Base-by-base conservation (phyloP, 1,140 invertebrate genomes). In the Cotesia chilonis region DNA sequence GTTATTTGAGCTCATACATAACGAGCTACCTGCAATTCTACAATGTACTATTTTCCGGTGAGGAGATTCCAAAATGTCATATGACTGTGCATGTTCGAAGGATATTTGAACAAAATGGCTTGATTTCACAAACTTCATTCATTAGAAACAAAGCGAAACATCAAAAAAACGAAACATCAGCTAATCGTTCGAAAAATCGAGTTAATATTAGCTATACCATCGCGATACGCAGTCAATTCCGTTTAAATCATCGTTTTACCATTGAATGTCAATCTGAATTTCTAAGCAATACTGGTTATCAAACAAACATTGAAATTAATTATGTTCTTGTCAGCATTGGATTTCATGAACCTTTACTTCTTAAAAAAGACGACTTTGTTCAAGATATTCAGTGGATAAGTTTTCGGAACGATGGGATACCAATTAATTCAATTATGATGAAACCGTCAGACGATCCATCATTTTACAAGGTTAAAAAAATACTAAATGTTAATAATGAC, bases 21-120 rank as follows among this genome's bases (percentile, higher is more conserved):
- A 28, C 28, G 3, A 28, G 52, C 4, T 55, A 55, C 4, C 14
- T 55, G 14, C 6, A 55, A 55, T 17, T 55, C 1, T 9, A 55
- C 52, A n/a, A 4, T 10, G 14, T 5, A 55, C 52, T 81, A 14
- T 78, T 77, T 52, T 66, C 76, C 57, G 65, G 68, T 14, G 54
- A 35, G 9, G 47, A 69, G 10, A 71, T 73, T 14, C 64, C 72
- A 12, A 76, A 76, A 59, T 68, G 71, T 64, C 75, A 76, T 71
- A 47, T 73, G 28, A 55, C 73, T 47, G 51, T 76, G 20, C 68
- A 76, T 69, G 74, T 71, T 64, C 57, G 47, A 20, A 52, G 64
- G 28, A 54, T 73, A 0, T 63, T 73, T 35, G 41, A 37, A 37
- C 12, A 54, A 57, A 54, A 64, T 64, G 72, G 71, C 5, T 35